Percentiles rank a stretch among this genome's conserved stretches.
Evolutionary conservation across 2,888 invertebrate genomes (phyloP).

Genomic region (Melangyna quadrimaculata): DNA sequence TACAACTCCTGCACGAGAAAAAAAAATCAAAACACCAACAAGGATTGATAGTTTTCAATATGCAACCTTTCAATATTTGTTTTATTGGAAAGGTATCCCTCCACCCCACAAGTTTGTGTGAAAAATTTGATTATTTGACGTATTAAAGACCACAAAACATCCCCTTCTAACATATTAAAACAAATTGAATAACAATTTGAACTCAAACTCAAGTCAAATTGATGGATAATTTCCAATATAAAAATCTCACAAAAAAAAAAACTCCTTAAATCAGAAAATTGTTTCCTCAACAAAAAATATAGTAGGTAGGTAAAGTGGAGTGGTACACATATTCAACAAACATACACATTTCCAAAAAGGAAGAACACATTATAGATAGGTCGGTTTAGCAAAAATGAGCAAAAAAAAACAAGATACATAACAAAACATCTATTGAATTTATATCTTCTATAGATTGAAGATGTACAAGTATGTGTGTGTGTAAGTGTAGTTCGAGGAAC

Average conservation of each 20-base stretch:
- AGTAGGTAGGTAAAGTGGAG: no score
- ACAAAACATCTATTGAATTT: conserved; percentile 13
- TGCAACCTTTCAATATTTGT: background rate
- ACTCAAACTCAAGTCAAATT: conserved; percentile 58
- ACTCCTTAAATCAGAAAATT: background rate
- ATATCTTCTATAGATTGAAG: conserved; percentile 1
- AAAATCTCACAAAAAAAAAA: conserved; percentile 20
- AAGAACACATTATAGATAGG: background rate
- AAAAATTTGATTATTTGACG: conserved; percentile 15
- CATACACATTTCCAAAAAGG: background rate
- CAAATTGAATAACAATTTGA: conserved; percentile 57
- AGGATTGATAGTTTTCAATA: background rate
- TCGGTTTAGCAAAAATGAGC: background rate
- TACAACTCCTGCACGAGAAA: background rate
- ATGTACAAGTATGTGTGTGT: background rate
- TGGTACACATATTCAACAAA: no score
- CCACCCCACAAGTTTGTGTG: background rate
- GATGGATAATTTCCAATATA: conserved; percentile 61
- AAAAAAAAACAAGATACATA: background rate
- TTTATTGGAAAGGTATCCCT: background rate
- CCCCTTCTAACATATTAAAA: background rate
- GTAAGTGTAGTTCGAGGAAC: background rate
- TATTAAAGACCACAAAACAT: conserved; percentile 14
- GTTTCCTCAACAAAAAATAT: conserved; percentile 26
- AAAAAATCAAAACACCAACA: background rate